Evolutionary conservation across 2,888 invertebrate species (phyloP).

Genomic region (Nemotelus pantherinus): DNA sequence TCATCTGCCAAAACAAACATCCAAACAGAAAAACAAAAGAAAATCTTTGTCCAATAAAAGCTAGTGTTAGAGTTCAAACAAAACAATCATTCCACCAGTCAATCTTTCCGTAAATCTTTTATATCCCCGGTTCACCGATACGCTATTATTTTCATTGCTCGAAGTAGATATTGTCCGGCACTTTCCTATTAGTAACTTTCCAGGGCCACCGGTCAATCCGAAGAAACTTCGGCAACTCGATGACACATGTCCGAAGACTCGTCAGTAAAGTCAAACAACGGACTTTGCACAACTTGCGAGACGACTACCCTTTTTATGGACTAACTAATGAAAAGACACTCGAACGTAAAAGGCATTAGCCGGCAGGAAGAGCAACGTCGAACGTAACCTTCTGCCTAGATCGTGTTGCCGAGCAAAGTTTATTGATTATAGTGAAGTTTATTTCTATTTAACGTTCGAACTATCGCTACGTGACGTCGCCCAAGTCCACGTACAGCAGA

Average conservation of each 20-base stretch:
- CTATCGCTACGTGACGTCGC: constrained; percentile 45
- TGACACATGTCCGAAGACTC: neutral
- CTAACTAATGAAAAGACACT: neutral
- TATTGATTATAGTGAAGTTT: constrained; percentile 50
- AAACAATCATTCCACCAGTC: too few relatives aligned
- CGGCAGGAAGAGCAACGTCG: neutral
- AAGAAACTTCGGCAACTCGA: neutral
- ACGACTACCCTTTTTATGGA: neutral
- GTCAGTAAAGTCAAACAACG: neutral
- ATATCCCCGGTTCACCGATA: too few relatives aligned
- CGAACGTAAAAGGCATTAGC: neutral
- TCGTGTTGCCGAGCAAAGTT: constrained; percentile 41
- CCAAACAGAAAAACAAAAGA: too few relatives aligned
- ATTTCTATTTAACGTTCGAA: constrained; percentile 51
- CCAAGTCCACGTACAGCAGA: constrained; percentile 44
- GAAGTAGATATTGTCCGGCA: too few relatives aligned
- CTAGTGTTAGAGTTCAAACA: too few relatives aligned
- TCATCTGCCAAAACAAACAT: too few relatives aligned
- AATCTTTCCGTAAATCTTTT: too few relatives aligned
- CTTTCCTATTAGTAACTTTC: too few relatives aligned
- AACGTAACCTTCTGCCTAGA: constrained; percentile 32
- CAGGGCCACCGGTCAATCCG: too few relatives aligned
- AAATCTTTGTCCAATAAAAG: too few relatives aligned
- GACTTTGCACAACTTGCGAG: neutral
- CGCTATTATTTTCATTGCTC: too few relatives aligned